Evolutionary conservation across 2,888 invertebrate genomes (phyloP).

Genomic region (Sesamia inferens): DNA sequence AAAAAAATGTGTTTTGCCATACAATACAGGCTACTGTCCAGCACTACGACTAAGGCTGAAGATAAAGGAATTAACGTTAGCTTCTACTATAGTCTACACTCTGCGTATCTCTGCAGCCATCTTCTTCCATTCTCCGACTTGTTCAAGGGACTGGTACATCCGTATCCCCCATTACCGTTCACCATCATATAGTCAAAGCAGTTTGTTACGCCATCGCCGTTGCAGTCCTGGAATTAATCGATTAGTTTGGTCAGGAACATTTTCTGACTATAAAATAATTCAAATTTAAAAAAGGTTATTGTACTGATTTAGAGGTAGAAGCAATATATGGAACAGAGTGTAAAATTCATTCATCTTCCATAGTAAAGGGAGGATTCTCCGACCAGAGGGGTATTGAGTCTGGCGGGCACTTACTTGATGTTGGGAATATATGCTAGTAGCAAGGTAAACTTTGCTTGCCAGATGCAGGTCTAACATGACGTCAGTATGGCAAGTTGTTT

Average conservation of each 20-base stretch:
- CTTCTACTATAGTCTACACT: constrained; percentile 70
- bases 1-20: neutral
- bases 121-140: constrained; percentile 78
- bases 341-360: too few relatives aligned
- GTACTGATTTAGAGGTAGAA: too few relatives aligned
- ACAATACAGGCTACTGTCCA: neutral
- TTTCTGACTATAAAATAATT: neutral
- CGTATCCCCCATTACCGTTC: constrained; percentile 90
- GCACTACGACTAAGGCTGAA: neutral
- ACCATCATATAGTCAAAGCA: constrained; percentile 92
- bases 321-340: too few relatives aligned
- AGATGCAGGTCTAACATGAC: too few relatives aligned
- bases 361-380: too few relatives aligned
- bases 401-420: too few relatives aligned
- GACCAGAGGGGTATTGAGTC: too few relatives aligned
- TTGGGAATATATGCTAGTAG: too few relatives aligned
- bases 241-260: neutral
- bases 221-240: constrained; percentile 90
- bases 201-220: constrained; percentile 90
- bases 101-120: constrained; percentile 82
- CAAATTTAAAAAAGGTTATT: too few relatives aligned
- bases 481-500: too few relatives aligned
- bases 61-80: neutral
- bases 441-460: too few relatives aligned
- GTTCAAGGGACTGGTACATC: constrained; percentile 85